These are phyloP conservation scores for Anagrus nilaparvatae DNA, from an alignment of 1,140 invertebrate species.

Conservation along the genomic window DNA sequence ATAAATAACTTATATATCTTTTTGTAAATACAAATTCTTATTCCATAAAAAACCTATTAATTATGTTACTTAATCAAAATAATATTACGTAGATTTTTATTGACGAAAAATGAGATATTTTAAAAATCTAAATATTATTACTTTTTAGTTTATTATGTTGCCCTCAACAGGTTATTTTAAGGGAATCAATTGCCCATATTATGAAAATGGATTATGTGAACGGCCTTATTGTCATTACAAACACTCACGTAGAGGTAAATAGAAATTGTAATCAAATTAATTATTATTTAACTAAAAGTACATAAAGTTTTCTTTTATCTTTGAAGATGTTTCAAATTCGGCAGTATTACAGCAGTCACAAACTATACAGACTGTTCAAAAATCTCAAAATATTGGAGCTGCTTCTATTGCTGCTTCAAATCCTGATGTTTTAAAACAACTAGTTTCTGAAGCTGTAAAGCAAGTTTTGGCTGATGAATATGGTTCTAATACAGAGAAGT, in stretches of 20 bases:
- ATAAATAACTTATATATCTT: too few relatives aligned
- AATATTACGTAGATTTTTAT: too few relatives aligned
- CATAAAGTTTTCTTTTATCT: too few relatives aligned
- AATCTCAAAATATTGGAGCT: constrained; percentile 8
- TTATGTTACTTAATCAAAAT: too few relatives aligned
- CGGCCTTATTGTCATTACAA: constrained; percentile 83
- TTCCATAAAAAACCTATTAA: too few relatives aligned
- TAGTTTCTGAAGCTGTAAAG: constrained; percentile 43
- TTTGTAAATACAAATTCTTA: too few relatives aligned
- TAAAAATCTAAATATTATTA: too few relatives aligned
- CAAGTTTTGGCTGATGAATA: constrained; percentile 39
- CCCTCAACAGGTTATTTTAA: constrained; percentile 78
- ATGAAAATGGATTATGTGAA: constrained; percentile 64
- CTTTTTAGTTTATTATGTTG: constrained; percentile 72
- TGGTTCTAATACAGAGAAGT: constrained; percentile 28
- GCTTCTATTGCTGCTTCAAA: constrained; percentile 10
- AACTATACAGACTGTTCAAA: constrained; percentile 2
- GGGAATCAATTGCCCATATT: constrained; percentile 73
- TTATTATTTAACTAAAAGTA: too few relatives aligned
- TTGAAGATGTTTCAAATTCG: too few relatives aligned
- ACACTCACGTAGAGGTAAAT: constrained; percentile 60
- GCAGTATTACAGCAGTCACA: constrained; percentile 2
- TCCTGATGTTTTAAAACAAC: constrained; percentile 33
- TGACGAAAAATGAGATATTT: too few relatives aligned
- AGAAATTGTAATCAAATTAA: too few relatives aligned